Evolutionary conservation across 2,888 invertebrate genomes (phyloP).

Genomic region (Rutpela maculata): DNA sequence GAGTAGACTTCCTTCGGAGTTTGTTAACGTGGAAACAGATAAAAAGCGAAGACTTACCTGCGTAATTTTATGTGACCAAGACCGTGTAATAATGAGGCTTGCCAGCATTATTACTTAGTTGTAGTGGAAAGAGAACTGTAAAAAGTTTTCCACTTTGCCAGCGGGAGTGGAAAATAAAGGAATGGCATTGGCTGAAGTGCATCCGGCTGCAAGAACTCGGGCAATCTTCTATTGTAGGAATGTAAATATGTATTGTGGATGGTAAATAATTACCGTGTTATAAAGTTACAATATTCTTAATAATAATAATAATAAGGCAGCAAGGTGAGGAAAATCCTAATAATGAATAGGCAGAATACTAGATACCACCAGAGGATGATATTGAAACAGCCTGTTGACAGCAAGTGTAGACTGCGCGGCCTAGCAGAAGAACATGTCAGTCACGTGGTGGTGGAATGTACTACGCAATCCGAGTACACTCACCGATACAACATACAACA

Average conservation of each 20-base stretch:
- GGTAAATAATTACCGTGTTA: neutral
- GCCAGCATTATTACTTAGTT: conserved; percentile 7
- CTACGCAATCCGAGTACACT: too few species aligned
- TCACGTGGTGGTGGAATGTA: too few species aligned
- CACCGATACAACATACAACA: too few species aligned
- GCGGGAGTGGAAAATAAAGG: conserved; percentile 8
- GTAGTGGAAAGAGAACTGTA: neutral
- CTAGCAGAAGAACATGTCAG: too few species aligned
- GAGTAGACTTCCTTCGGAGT: conserved; percentile 42
- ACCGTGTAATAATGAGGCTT: conserved; percentile 6
- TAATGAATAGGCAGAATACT: too few species aligned
- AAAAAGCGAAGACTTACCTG: conserved; percentile 29
- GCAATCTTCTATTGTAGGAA: neutral
- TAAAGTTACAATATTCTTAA: neutral
- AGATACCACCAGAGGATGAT: too few species aligned
- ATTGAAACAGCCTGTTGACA: too few species aligned
- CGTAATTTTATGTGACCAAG: conserved; percentile 9
- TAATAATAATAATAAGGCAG: neutral
- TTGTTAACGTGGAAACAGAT: conserved; percentile 42
- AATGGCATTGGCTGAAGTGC: neutral
- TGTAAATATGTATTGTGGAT: neutral
- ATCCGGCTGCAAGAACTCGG: neutral
- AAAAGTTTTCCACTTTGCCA: conserved; percentile 4
- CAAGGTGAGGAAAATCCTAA: too few species aligned
- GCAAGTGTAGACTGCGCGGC: too few species aligned